Conservation (phyloP, 2,113 vertebrate species). For the Daphoenositta chrysoptera region DNA sequence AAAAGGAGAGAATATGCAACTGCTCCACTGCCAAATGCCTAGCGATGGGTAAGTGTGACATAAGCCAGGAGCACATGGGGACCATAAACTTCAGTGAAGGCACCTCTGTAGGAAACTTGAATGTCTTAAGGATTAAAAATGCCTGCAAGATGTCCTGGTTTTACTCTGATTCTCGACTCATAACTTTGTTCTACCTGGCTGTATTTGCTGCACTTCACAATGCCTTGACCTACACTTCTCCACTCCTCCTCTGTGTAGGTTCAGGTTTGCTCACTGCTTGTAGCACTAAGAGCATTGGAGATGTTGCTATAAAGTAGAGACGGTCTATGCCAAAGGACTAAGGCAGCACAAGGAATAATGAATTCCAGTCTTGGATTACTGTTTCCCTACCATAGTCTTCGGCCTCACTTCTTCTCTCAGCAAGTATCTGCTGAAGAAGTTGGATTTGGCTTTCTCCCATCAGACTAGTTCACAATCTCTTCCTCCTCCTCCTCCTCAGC, state of each 20-base stretch:
- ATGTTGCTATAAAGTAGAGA: not conserved
- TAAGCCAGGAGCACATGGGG: not conserved
- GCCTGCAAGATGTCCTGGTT: not conserved
- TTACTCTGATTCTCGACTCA: not conserved
- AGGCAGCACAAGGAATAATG: not conserved
- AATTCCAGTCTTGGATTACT: not conserved
- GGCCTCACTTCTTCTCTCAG: accelerated
- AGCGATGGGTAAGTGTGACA: accelerated
- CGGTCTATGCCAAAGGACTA: not conserved
- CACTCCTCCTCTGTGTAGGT: not conserved
- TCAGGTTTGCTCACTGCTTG: not conserved
- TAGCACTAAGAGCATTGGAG: not conserved
- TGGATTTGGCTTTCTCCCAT: not conserved
- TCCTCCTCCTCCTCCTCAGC: not conserved
- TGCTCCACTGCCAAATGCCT: not conserved
- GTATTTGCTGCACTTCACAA: not conserved
- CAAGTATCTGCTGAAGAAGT: not conserved
- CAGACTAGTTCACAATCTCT: not conserved
- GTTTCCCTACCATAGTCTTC: not conserved
- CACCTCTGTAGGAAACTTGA: not conserved
- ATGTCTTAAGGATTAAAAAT: not conserved
- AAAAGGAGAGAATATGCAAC: not conserved
- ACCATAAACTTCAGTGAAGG: not conserved
- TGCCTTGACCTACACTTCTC: not conserved
- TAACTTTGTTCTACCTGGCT: not conserved